These are phyloP conservation scores for Falco naumanni DNA, from an alignment of 2,797 vertebrate species.

Conservation along the genomic window DNA sequence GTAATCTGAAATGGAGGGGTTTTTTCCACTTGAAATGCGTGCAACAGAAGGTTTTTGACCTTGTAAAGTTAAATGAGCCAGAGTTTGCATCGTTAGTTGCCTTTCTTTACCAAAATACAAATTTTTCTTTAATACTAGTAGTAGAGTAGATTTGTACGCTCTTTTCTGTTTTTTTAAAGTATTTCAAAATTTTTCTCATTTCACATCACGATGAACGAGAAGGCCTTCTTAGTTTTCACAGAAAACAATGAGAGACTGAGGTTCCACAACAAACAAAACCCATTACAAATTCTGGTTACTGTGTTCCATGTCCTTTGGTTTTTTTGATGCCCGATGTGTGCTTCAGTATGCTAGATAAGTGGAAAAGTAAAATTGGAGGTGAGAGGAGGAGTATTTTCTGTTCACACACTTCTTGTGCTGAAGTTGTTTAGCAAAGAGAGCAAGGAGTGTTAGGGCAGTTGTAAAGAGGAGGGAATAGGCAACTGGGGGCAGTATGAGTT, in stretches of 20 bases:
- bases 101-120: background rate
- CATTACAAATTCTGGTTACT: background rate
- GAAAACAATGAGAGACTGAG: background rate
- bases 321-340: background rate
- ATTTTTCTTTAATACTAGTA: background rate
- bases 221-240: background rate
- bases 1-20: background rate
- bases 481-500: background rate
- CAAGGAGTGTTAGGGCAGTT: background rate
- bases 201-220: background rate
- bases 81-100: background rate
- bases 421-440: background rate
- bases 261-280: background rate
- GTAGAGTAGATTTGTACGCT: background rate
- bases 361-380: background rate
- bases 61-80: background rate
- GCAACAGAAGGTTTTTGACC: background rate
- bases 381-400: background rate
- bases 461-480: background rate
- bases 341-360: background rate
- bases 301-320: accelerated
- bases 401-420: background rate
- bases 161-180: background rate
- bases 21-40: background rate
- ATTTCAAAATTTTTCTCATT: background rate